Percentiles rank a stretch among this genome's conserved stretches.
phyloP scores from a whole-genome alignment of 1,140 invertebrate genomes.

The Reticulitermes speratus region DNA sequence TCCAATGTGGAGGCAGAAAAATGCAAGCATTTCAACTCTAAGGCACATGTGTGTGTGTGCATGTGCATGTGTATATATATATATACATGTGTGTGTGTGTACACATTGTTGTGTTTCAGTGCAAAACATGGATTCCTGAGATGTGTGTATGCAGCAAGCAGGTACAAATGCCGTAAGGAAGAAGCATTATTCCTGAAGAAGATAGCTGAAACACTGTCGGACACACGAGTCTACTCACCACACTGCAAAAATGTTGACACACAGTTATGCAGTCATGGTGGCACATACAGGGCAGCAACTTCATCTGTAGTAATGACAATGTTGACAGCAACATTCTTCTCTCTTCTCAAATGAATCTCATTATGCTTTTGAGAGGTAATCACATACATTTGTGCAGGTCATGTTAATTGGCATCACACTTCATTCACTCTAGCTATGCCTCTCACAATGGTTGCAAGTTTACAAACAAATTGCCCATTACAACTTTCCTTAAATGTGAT shows the following conservation, averaged over 20 bases:
- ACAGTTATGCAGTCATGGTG: not conserved
- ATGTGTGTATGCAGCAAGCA: conserved; percentile 41
- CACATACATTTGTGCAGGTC: not conserved
- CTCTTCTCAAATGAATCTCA: not conserved
- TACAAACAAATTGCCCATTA: too few relatives aligned
- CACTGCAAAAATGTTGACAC: conserved; percentile 19
- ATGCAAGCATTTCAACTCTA: too few relatives aligned
- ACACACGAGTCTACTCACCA: conserved; percentile 27
- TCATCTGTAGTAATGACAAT: not conserved
- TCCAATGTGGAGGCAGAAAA: too few relatives aligned
- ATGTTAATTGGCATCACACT: not conserved
- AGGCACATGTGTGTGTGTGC: too few relatives aligned
- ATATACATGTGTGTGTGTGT: too few relatives aligned
- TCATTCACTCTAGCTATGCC: too few relatives aligned
- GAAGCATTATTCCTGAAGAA: conserved; percentile 40
- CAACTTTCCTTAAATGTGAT: too few relatives aligned
- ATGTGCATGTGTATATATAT: too few relatives aligned
- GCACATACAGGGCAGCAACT: not conserved
- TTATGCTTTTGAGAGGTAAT: not conserved
- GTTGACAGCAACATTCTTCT: too few relatives aligned
- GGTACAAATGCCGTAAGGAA: conserved; percentile 42
- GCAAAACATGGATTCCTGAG: conserved; percentile 44
- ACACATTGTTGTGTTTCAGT: conserved; percentile 36
- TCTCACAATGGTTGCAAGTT: too few relatives aligned
- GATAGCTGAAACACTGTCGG: conserved; percentile 38